Evolutionary conservation across 37 sponge, comb jelly and placozoan species (phyloP), one percentile per base, ranked within the genome.

Genomic region (Cladorhizidae sp.): DNA sequence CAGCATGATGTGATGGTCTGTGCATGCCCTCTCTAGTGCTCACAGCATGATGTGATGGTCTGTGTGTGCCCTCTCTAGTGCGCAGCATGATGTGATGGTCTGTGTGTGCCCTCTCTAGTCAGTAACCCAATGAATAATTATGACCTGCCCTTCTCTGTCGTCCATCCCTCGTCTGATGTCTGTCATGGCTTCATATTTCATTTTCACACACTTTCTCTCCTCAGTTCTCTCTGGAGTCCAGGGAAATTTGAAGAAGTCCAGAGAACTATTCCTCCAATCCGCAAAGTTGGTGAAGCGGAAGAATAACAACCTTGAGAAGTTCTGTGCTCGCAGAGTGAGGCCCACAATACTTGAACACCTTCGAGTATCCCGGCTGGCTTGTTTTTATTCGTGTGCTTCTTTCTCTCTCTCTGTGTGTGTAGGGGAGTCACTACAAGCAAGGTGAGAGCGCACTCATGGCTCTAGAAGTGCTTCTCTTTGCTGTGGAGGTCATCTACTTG

Each of bases 401-500:
- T 35, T 3, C 67, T 9, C 31, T 31, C n/a, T n/a, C n/a, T 1
- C 40, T n/a, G 15, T 32, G 28, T 74, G 74, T 74, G 57, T 55
- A 89, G 90, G 90, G 71, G 18, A 6, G 32, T 37, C 41, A 56
- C 7, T 92, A 92, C 80, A 92, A 88, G 78, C 64, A 57, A 28
- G 84, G 83, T 12, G 57, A 39, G 39, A 74, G 57, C 32, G 51
- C 61, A 20, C 69, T 73, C 42, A 83, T 89, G 91, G 25, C 57
- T 28, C 70, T 83, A 8, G 90, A 93, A 64, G 58, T 65, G 55
- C 33, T 51, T 21, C 76, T 93, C 63, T 71, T 89, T 80, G 73
- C 75, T 12, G 55, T 93, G 20, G 93, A 93, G 83, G 83, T 93
- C n/a, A 57, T 93, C 79, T 93, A 93, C 67, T 76, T 93, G 29